Evolutionary conservation across 2,888 invertebrate genomes (phyloP).

Genomic region (Platycnemis pennipes): DNA sequence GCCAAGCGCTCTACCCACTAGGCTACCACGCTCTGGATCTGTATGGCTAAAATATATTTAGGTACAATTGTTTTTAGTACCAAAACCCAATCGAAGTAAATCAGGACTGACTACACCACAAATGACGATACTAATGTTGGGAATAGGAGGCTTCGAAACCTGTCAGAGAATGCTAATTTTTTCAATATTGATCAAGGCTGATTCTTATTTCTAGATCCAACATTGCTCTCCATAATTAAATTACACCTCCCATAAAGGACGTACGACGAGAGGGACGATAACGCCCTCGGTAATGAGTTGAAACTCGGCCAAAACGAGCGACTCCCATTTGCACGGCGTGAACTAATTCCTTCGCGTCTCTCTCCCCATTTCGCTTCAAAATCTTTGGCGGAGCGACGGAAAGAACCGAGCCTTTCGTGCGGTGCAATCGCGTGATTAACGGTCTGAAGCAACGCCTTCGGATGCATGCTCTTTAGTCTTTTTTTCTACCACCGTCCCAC

Average conservation of each 20-base stretch:
- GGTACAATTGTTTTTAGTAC: too few species aligned
- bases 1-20: too few species aligned
- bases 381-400: background rate
- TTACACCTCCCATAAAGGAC: background rate
- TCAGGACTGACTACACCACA: too few species aligned
- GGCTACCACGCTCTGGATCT: too few species aligned
- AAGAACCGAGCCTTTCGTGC: background rate
- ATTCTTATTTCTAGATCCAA: too few species aligned
- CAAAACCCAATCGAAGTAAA: too few species aligned
- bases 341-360: background rate
- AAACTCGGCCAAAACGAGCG: background rate
- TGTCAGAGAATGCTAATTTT: too few species aligned
- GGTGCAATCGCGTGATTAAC: background rate
- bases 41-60: too few species aligned
- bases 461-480: background rate
- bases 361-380: background rate
- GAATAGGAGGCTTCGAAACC: too few species aligned
- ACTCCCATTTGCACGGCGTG: background rate
- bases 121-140: too few species aligned
- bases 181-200: too few species aligned
- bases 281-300: background rate
- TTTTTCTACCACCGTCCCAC: background rate
- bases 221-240: background rate
- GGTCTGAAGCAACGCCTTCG: conserved; percentile 18
- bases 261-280: background rate